phyloP scores from a whole-genome alignment of 2,797 vertebrate genomes.

The Galagoides demidoff region DNA sequence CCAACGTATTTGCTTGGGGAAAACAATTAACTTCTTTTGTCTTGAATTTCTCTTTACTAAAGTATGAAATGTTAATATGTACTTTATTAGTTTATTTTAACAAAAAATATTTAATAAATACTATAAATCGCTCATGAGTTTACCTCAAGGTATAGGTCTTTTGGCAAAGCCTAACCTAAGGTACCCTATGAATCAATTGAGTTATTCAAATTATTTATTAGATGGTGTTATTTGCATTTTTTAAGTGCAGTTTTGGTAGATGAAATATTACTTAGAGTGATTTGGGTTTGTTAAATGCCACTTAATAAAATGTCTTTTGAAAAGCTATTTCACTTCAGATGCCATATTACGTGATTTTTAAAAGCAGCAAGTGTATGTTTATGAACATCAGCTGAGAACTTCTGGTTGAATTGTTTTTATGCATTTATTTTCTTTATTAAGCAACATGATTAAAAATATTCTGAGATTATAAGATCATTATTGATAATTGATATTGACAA shows the following conservation, averaged over 20 bases:
- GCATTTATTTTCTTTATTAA: slow-evolving; percentile 25
- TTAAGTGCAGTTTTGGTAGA: background rate
- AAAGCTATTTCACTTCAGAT: background rate
- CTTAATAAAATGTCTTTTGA: background rate
- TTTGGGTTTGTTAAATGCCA: background rate
- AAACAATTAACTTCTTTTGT: background rate
- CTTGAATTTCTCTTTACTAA: background rate
- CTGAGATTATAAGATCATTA: background rate
- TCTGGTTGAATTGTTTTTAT: background rate
- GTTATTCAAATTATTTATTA: background rate
- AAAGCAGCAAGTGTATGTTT: background rate
- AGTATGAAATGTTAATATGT: background rate
- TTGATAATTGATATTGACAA: background rate
- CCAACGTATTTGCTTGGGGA: background rate
- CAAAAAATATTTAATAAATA: background rate
- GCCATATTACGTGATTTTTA: background rate
- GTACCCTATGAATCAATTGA: background rate
- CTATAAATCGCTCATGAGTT: background rate
- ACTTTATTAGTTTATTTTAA: background rate
- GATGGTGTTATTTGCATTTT: background rate
- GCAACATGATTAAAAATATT: background rate
- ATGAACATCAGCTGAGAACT: background rate
- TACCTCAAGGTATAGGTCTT: background rate
- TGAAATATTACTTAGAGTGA: background rate
- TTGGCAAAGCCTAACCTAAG: background rate